Evolutionary conservation across 2,797 vertebrate species (phyloP).

Genomic region (Enteromius treurensis): DNA sequence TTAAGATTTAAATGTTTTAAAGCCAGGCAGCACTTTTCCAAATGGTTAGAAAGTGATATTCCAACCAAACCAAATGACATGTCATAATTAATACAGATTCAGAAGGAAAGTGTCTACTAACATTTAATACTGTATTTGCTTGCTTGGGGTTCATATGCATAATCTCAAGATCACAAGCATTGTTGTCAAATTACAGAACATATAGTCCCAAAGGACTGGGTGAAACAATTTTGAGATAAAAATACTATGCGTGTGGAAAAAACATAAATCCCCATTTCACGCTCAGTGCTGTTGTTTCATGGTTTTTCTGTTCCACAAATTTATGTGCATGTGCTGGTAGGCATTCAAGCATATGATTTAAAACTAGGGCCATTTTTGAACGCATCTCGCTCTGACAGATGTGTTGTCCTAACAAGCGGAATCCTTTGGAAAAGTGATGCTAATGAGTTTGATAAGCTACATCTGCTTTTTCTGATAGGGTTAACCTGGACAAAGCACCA

Average conservation of each 20-base stretch:
- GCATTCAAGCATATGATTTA: constrained; percentile 13
- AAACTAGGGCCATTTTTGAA: constrained; percentile 3
- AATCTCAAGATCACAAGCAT: neutral
- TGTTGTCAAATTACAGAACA: constrained; percentile 5
- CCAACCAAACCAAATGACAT: constrained; percentile 19
- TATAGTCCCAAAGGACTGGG: neutral
- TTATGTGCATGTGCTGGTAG: neutral
- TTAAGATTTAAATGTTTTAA: constrained; percentile 45
- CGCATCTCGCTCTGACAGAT: constrained; percentile 33
- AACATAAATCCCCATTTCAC: constrained; percentile 14
- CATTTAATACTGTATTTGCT: neutral
- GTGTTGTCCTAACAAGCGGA: constrained; percentile 52
- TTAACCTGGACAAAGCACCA: constrained; percentile 56
- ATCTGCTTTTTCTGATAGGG: constrained; percentile 45
- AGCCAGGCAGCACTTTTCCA: constrained; percentile 67
- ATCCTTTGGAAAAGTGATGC: constrained; percentile 73
- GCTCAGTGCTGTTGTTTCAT: neutral
- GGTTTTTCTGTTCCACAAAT: neutral
- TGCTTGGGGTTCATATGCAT: constrained; percentile 3
- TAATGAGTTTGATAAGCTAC: constrained; percentile 56
- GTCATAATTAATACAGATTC: neutral
- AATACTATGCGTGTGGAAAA: constrained; percentile 12
- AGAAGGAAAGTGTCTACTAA: neutral
- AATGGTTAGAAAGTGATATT: constrained; percentile 62
- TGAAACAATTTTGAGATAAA: neutral